Evolutionary conservation across 2,113 vertebrate genomes (phyloP).

Genomic region (Neodon shergylaensis): DNA sequence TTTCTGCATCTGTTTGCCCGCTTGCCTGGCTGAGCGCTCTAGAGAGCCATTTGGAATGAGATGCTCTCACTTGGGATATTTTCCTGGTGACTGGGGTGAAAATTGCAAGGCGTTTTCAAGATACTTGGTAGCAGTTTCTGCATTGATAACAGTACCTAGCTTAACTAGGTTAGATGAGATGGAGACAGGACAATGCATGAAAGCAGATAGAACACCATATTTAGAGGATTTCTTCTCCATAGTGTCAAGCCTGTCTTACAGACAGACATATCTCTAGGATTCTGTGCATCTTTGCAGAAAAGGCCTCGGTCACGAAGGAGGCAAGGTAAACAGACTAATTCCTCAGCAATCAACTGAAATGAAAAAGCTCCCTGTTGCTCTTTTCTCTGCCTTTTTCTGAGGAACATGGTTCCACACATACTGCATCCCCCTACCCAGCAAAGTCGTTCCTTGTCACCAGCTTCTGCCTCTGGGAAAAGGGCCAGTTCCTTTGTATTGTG

Average conservation of each 20-base stretch:
- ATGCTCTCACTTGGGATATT: slow-evolving; percentile 1
- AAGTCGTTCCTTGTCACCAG: background rate
- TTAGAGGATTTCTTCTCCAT: background rate
- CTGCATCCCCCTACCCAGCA: rapidly evolving
- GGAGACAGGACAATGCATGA: background rate
- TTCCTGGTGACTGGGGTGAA: background rate
- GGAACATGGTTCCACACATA: background rate
- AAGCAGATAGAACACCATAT: background rate
- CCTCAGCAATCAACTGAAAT: background rate
- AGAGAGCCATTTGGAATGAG: background rate
- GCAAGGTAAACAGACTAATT: background rate
- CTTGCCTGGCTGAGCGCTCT: background rate
- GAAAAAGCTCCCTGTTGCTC: background rate
- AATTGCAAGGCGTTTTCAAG: background rate
- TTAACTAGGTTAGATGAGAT: background rate
- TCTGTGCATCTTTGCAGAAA: background rate
- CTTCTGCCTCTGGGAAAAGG: background rate
- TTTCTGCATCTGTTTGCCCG: background rate
- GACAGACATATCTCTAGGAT: background rate
- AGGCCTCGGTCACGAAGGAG: background rate
- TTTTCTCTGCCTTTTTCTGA: background rate
- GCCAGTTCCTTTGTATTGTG: background rate
- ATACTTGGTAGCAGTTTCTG: background rate
- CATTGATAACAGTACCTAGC: background rate
- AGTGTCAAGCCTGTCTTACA: background rate